Evolutionary conservation across 2,113 vertebrate genomes (phyloP).

Genomic region (Crocuta crocuta): DNA sequence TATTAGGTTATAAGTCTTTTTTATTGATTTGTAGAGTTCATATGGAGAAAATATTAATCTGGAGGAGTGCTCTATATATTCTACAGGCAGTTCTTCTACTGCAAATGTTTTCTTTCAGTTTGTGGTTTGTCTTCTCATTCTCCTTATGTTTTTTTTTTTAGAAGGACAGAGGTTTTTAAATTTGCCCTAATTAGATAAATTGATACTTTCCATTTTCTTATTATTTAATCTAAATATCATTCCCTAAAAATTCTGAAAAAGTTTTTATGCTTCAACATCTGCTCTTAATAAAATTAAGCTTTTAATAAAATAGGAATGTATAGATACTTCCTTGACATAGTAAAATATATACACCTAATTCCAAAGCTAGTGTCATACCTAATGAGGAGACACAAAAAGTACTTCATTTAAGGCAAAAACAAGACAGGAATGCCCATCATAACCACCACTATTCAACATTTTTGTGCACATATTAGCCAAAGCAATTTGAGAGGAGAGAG

Average conservation of each 20-base stretch:
- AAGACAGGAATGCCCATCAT: not conserved
- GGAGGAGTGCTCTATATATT: not conserved
- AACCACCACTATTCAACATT: not conserved
- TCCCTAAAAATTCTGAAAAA: conserved; percentile 1
- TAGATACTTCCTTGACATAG: not conserved
- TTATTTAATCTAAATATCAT: conserved; percentile 35
- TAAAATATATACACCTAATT: not conserved
- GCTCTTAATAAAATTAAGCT: conserved; percentile 47
- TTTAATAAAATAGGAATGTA: conserved; percentile 38
- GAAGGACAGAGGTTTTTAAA: conserved; percentile 35
- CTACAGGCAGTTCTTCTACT: conserved; percentile 5
- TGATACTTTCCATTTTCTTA: conserved; percentile 25
- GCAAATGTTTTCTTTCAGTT: not conserved
- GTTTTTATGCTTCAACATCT: conserved; percentile 52
- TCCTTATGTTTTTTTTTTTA: not conserved
- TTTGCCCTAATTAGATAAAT: not conserved
- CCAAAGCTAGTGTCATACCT: not conserved
- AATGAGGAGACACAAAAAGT: not conserved
- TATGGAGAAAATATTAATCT: not conserved
- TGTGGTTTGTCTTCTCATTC: conserved; percentile 44
- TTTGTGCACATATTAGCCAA: not conserved
- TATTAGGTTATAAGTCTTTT: not conserved
- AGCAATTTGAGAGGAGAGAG: not conserved
- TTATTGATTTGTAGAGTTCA: conserved; percentile 12
- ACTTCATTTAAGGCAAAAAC: conserved; percentile 14